Conservation (phyloP, 1,140 invertebrate species). For the Leptoteleia sp. region DNA sequence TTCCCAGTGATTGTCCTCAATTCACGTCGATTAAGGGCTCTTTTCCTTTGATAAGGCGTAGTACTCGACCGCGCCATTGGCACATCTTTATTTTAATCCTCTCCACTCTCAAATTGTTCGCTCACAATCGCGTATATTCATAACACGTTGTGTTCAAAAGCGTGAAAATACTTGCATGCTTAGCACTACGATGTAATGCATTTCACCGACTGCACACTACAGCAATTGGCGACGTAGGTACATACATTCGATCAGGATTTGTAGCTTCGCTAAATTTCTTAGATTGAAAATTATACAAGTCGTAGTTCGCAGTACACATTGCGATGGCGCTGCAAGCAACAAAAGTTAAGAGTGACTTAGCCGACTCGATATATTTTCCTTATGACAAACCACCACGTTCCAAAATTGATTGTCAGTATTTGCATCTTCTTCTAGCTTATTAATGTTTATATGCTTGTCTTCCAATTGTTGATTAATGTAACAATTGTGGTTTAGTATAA, state of each 20-base stretch:
- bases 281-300: too few species aligned
- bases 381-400: too few species aligned
- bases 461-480: too few species aligned
- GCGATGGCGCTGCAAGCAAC: too few species aligned
- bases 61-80: slow-evolving; percentile 1
- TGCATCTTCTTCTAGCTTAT: too few species aligned
- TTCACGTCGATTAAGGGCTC: slow-evolving; percentile 54
- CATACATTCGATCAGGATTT: slow-evolving; percentile 25
- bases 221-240: slow-evolving; percentile 26
- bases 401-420: too few species aligned
- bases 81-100: slow-evolving; percentile 18
- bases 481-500: too few species aligned
- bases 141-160: not conserved
- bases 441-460: too few species aligned
- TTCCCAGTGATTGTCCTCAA: slow-evolving; percentile 56
- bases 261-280: too few species aligned
- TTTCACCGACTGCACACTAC: slow-evolving; percentile 47
- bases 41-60: slow-evolving; percentile 44
- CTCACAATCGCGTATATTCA: slow-evolving; percentile 7
- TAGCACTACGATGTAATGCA: slow-evolving; percentile 33
- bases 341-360: too few species aligned
- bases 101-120: not conserved
- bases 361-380: too few species aligned
- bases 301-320: too few species aligned
- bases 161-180: slow-evolving; percentile 33